Conservation (phyloP, 1,140 invertebrate species). For the Nomia melanderi region DNA sequence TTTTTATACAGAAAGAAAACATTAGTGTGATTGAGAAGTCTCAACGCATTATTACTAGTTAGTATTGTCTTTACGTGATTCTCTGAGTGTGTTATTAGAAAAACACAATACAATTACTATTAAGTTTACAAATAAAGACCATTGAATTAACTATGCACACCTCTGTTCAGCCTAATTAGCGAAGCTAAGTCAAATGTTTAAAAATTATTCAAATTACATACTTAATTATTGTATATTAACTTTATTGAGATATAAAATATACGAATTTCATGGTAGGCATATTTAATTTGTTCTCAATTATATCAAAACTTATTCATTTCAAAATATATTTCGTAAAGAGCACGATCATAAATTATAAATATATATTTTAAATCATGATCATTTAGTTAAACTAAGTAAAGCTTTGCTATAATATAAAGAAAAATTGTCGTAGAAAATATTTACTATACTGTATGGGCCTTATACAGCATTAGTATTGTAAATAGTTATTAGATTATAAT, state of each 20-base stretch:
- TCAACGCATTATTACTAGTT: slow-evolving; percentile 13
- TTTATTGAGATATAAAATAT: not conserved
- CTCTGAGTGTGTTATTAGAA: not conserved
- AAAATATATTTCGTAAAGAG: not conserved
- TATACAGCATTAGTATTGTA: slow-evolving; percentile 28
- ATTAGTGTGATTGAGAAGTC: not conserved
- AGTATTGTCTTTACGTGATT: slow-evolving; percentile 17
- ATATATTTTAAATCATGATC: not conserved
- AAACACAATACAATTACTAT: not conserved
- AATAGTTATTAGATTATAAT: slow-evolving; percentile 23
- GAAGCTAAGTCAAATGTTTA: slow-evolving; percentile 51
- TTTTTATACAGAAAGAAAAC: slow-evolving; percentile 32
- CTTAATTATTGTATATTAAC: not conserved
- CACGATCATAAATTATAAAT: not conserved
- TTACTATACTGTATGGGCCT: slow-evolving; percentile 20
- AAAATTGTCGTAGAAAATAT: not conserved
- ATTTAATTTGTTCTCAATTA: not conserved
- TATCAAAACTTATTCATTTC: not conserved
- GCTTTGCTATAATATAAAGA: slow-evolving; percentile 2
- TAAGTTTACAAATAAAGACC: slow-evolving; percentile 11
- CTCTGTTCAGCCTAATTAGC: slow-evolving; percentile 29
- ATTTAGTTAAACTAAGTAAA: not conserved
- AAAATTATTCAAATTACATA: slow-evolving; percentile 17
- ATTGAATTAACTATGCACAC: slow-evolving; percentile 10
- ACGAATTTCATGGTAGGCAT: not conserved